A percentile compares a stretch with the other conserved stretches of the same genome.
phyloP scores from a whole-genome alignment of 2,797 vertebrate species.

The Monodelphis domestica region DNA sequence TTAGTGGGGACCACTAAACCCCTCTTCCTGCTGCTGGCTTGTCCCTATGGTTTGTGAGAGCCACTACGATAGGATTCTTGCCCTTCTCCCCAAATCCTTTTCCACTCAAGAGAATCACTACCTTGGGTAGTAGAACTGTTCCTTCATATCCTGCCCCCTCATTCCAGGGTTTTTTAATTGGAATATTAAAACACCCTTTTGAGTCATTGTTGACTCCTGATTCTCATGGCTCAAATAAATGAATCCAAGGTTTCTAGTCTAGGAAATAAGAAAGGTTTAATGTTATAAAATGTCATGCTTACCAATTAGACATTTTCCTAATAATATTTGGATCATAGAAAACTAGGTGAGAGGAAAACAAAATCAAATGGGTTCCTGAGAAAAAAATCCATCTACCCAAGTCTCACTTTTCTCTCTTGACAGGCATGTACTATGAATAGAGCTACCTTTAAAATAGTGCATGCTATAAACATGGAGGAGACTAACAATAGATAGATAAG shows the following conservation, averaged over 20 bases:
- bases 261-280: background rate
- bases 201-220: background rate
- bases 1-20: background rate
- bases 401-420: background rate
- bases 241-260: background rate
- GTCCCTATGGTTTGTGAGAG: background rate
- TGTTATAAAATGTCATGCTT: background rate
- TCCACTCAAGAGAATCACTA: background rate
- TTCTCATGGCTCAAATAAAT: background rate
- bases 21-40: background rate
- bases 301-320: background rate
- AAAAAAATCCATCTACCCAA: background rate
- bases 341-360: background rate
- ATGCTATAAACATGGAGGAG: conserved; percentile 27
- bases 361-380: background rate
- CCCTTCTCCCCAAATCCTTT: background rate
- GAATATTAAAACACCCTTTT: background rate
- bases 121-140: background rate
- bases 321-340: background rate
- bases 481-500: background rate
- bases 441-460: conserved; percentile 33
- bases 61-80: background rate
- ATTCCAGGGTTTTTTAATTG: background rate
- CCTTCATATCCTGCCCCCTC: background rate
- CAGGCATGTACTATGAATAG: conserved; percentile 2